Conservation (phyloP, 2,888 invertebrate species). For the Tipula unca region DNA sequence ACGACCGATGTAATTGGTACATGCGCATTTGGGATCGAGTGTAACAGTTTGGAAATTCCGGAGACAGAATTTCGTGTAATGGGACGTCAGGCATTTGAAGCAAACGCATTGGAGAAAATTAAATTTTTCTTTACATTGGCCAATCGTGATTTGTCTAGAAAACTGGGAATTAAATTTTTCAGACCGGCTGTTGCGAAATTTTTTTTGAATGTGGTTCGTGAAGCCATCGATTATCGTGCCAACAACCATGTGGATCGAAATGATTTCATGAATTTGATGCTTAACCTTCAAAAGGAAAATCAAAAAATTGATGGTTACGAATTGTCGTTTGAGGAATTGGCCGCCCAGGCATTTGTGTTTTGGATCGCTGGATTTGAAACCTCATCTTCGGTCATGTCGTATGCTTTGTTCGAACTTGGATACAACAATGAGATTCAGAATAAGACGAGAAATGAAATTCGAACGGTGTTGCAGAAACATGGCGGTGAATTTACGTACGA, state of each 20-base stretch:
- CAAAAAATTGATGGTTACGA: background rate
- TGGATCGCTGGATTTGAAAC: slow-evolving; percentile 44
- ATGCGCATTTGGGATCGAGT: slow-evolving; percentile 42
- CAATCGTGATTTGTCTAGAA: no score
- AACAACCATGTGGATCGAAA: slow-evolving; percentile 37
- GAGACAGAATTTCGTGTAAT: slow-evolving; percentile 35
- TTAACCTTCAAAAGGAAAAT: slow-evolving; percentile 26
- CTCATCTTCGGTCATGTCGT: slow-evolving; percentile 39
- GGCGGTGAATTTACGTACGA: slow-evolving; percentile 39
- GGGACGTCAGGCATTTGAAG: slow-evolving; percentile 29
- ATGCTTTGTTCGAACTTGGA: slow-evolving; percentile 40
- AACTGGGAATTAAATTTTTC: no score
- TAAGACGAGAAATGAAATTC: slow-evolving; percentile 37
- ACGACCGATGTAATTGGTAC: slow-evolving; percentile 40
- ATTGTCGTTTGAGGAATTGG: slow-evolving; percentile 40
- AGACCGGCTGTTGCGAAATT: no score
- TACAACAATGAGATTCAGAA: slow-evolving; percentile 37
- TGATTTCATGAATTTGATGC: slow-evolving; percentile 46
- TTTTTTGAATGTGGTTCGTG: no score
- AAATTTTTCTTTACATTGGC: background rate
- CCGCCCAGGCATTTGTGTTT: slow-evolving; percentile 40
- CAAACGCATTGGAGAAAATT: background rate
- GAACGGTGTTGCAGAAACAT: slow-evolving; percentile 35
- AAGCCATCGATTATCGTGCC: slow-evolving; percentile 31
- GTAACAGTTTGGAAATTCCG: slow-evolving; percentile 40